Conservation (phyloP, 1,140 invertebrate species). For the Drosophila neocordata region DNA sequence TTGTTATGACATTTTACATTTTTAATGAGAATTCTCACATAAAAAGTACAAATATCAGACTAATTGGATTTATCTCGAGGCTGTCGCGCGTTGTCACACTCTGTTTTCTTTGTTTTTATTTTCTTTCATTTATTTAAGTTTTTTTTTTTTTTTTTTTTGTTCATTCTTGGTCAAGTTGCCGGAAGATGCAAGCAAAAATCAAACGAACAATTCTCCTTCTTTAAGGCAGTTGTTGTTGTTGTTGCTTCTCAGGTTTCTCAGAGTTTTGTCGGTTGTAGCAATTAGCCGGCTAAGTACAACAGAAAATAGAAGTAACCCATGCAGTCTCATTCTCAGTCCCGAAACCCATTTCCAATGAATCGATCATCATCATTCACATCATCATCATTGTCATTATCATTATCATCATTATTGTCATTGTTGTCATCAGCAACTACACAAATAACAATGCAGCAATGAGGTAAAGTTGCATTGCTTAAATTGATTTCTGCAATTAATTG, state of each 20-base stretch:
- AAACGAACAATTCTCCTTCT: conserved; percentile 27
- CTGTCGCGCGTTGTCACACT: conserved; percentile 80
- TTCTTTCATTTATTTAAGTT: background rate
- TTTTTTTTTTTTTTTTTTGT: background rate
- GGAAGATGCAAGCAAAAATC: conserved; percentile 62
- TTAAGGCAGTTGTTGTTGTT: conserved; percentile 19
- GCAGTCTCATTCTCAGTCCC: conserved; percentile 62
- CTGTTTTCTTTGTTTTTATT: conserved; percentile 50
- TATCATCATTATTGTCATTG: conserved; percentile 17
- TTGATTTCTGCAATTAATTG: conserved; percentile 82
- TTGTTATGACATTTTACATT: conserved; percentile 81
- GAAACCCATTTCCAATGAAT: conserved; percentile 75
- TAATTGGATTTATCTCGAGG: conserved; percentile 83
- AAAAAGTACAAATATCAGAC: conserved; percentile 83
- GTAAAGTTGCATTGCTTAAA: conserved; percentile 79
- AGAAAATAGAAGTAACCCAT: conserved; percentile 40
- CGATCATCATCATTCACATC: conserved; percentile 48
- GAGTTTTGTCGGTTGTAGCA: conserved; percentile 53
- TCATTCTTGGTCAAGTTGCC: conserved; percentile 40
- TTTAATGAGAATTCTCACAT: conserved; percentile 82
- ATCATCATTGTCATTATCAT: conserved; percentile 19
- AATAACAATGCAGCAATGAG: conserved; percentile 69
- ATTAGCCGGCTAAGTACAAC: conserved; percentile 47
- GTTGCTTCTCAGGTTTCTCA: conserved; percentile 8
- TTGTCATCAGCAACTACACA: conserved; percentile 19